A percentile compares a stretch with the other conserved stretches of the same genome.
These are phyloP conservation scores for Strix occidentalis DNA, from an alignment of 2,797 vertebrate species.

Conservation along the genomic window DNA sequence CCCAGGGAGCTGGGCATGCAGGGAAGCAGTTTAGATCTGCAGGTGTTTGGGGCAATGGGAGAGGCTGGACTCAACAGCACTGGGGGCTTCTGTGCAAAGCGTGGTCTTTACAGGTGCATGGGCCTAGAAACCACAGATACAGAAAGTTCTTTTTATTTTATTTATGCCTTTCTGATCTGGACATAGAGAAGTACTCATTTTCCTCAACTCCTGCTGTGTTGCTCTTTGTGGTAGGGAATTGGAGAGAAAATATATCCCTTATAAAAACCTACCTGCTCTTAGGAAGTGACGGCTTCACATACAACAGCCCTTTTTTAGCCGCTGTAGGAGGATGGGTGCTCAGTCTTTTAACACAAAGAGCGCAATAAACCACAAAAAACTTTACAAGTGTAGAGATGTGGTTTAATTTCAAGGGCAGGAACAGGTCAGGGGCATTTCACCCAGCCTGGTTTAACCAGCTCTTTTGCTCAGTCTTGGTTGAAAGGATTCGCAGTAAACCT, in stretches of 20 bases:
- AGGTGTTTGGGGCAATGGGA: neutral
- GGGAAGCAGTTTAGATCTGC: neutral
- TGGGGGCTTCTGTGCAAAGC: neutral
- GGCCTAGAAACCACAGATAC: neutral
- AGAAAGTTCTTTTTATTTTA: neutral
- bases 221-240: neutral
- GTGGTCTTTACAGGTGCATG: neutral
- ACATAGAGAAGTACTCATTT: neutral
- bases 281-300: neutral
- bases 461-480: neutral
- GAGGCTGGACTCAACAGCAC: neutral
- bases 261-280: neutral
- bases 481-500: neutral
- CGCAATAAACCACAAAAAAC: neutral
- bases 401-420: neutral
- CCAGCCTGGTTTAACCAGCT: neutral
- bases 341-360: neutral
- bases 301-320: neutral
- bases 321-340: neutral
- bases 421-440: neutral
- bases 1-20: neutral
- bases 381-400: neutral
- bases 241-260: neutral
- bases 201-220: neutral
- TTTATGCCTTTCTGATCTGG: neutral